Evolutionary conservation across 2,113 vertebrate species (phyloP).

Genomic region (Lasiurus borealis): DNA sequence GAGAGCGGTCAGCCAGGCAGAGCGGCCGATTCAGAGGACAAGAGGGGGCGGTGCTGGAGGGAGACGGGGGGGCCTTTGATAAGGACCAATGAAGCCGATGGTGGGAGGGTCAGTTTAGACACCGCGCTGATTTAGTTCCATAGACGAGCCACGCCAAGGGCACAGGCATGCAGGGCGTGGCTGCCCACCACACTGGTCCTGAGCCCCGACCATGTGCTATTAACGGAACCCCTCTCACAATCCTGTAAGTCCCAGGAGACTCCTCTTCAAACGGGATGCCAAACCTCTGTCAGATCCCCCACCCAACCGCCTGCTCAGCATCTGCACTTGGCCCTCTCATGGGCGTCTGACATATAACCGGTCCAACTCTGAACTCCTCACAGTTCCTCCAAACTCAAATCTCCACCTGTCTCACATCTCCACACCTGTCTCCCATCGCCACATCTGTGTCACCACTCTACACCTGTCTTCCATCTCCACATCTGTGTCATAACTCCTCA

Average conservation of each 20-base stretch:
- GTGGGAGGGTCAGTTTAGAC: neutral
- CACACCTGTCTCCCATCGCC: neutral
- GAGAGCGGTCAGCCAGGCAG: neutral
- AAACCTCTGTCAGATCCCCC: neutral
- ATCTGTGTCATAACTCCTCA: too few relatives aligned
- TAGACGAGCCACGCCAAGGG: neutral
- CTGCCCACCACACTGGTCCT: neutral
- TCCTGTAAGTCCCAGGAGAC: neutral
- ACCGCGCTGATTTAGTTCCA: neutral
- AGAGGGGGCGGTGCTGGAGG: neutral
- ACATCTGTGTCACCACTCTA: neutral
- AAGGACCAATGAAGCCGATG: neutral
- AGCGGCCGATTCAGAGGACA: neutral
- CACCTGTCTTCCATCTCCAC: too few relatives aligned
- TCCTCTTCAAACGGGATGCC: neutral
- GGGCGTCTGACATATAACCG: neutral
- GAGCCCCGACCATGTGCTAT: neutral
- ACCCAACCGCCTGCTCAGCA: neutral
- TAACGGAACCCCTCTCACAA: neutral
- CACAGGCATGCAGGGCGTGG: neutral
- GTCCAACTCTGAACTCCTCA: neutral
- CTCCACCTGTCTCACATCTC: neutral
- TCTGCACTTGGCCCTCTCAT: neutral
- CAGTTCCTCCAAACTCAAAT: fast-evolving
- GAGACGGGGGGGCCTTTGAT: neutral